Evolutionary conservation across 2,888 invertebrate species (phyloP).

Genomic region (Tillus elongatus): DNA sequence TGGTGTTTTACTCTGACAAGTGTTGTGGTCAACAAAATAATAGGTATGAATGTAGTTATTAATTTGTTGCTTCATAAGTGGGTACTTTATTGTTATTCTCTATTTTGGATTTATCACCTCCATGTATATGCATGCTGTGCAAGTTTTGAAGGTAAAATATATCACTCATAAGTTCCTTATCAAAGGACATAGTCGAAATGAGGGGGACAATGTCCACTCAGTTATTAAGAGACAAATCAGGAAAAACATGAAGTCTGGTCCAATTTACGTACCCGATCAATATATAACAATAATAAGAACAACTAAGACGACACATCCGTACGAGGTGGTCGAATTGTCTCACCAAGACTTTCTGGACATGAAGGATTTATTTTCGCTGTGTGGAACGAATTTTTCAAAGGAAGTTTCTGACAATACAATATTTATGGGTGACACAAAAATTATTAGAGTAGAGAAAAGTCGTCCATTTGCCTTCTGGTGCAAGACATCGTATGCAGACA

Average conservation of each 20-base stretch:
- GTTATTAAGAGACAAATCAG: neutral
- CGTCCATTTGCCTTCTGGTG: no score
- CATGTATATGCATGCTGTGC: neutral
- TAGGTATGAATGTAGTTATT: conserved; percentile 6
- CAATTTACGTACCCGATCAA: conserved; percentile 1
- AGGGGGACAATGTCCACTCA: neutral
- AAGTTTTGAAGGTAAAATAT: neutral
- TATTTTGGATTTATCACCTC: conserved; percentile 17
- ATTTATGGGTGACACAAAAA: no score
- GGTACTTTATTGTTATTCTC: neutral
- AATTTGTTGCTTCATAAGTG: neutral
- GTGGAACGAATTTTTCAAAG: no score
- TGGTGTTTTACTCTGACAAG: conserved; percentile 26
- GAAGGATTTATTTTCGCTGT: no score
- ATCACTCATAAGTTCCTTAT: conserved; percentile 5
- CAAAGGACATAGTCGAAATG: conserved; percentile 3
- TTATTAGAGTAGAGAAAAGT: no score
- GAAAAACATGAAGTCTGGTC: neutral
- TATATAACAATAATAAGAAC: neutral
- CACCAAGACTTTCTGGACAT: no score
- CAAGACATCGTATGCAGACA: no score
- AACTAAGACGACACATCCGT: neutral
- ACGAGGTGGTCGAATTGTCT: no score
- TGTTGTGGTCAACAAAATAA: conserved; percentile 26
- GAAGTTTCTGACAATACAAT: no score